These are phyloP conservation scores for Catharus fuscescens DNA, from an alignment of 2,113 vertebrate species.

Conservation along the genomic window DNA sequence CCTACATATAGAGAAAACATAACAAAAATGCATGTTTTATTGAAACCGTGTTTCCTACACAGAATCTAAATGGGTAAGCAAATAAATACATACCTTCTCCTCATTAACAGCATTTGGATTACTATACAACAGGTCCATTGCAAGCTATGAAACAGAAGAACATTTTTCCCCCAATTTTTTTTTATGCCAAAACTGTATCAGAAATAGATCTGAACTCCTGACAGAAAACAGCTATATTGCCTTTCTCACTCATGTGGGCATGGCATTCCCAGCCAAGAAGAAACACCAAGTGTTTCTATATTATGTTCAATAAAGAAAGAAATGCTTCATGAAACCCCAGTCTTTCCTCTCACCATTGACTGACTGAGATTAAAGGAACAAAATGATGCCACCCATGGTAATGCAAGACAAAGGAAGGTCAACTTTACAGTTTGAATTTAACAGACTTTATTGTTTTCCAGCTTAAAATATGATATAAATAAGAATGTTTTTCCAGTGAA, in stretches of 20 bases:
- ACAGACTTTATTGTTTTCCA: neutral
- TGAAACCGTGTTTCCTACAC: neutral
- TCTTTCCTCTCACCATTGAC: neutral
- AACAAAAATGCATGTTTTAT: neutral
- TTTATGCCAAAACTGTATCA: neutral
- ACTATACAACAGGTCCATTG: fast-evolving
- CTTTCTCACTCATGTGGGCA: neutral
- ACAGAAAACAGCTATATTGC: neutral
- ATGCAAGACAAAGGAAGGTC: neutral
- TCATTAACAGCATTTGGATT: neutral
- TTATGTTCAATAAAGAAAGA: neutral
- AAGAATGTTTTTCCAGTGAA: neutral
- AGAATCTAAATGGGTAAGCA: neutral
- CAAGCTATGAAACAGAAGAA: neutral
- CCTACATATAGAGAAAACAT: neutral
- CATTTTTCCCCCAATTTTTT: neutral
- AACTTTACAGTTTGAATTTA: neutral
- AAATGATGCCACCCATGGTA: neutral
- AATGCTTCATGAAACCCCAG: neutral
- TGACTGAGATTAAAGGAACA: slow-evolving; percentile 14
- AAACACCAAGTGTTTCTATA: neutral
- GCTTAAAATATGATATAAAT: neutral
- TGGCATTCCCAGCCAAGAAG: neutral
- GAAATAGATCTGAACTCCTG: slow-evolving; percentile 12
- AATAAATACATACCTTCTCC: neutral